Evolutionary conservation across 2,888 invertebrate species (phyloP).

Genomic region (Drosophila mayaguana): DNA sequence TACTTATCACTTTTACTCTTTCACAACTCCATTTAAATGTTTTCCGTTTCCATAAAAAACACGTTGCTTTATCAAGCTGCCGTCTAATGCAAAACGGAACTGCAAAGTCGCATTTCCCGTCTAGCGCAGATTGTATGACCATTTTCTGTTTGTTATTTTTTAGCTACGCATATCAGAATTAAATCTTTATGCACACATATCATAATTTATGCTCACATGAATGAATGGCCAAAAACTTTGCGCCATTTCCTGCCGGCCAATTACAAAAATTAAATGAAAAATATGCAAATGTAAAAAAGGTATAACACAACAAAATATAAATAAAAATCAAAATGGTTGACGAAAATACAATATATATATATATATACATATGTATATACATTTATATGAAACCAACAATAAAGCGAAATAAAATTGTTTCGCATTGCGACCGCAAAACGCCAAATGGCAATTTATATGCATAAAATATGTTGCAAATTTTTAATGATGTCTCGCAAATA

Average conservation of each 20-base stretch:
- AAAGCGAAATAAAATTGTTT: constrained; percentile 28
- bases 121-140: background rate
- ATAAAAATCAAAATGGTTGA: constrained; percentile 5
- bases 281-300: constrained; percentile 55
- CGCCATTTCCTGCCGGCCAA: constrained; percentile 59
- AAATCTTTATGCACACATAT: constrained; percentile 42
- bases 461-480: constrained; percentile 55
- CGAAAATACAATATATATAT: constrained; percentile 1
- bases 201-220: constrained; percentile 51
- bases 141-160: background rate
- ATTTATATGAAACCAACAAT: constrained; percentile 6
- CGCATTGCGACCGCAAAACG: constrained; percentile 56
- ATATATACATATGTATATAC: background rate
- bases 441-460: constrained; percentile 69
- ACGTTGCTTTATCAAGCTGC: background rate
- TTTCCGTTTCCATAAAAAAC: constrained; percentile 1
- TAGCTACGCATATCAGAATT: constrained; percentile 20
- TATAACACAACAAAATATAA: background rate
- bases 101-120: constrained; percentile 15
- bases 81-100: constrained; percentile 40
- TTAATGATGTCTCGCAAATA: constrained; percentile 57
- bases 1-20: background rate
- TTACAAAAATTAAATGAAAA: constrained; percentile 65
- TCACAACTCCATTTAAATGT: background rate
- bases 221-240: constrained; percentile 28